phyloP scores from a whole-genome alignment of 2,113 vertebrate species.

The Microtus richardsoni region DNA sequence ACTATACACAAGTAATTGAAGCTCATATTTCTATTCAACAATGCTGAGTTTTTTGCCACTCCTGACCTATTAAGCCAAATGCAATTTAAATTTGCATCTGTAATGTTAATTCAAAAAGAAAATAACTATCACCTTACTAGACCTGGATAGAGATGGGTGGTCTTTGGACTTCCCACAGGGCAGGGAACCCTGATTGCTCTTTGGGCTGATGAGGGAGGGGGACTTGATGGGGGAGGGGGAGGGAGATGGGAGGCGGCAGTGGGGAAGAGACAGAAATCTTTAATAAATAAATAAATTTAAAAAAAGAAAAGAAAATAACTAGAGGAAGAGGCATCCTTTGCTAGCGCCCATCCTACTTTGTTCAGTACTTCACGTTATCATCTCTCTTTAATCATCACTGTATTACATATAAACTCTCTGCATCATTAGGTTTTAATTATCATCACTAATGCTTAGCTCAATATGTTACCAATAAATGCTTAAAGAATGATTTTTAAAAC shows the following conservation, averaged over 20 bases:
- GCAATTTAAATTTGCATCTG: neutral
- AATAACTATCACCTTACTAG: neutral
- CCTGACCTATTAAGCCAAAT: neutral
- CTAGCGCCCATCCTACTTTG: neutral
- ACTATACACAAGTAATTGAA: neutral
- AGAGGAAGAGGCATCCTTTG: neutral
- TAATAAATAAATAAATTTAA: too few relatives aligned
- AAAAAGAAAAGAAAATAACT: neutral
- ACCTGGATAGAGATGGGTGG: too few relatives aligned
- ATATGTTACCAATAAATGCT: neutral
- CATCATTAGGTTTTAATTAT: neutral
- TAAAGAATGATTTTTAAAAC: neutral
- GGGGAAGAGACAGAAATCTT: too few relatives aligned
- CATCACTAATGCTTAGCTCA: neutral
- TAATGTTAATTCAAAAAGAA: neutral
- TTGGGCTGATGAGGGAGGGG: too few relatives aligned
- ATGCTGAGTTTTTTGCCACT: neutral
- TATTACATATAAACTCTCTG: conserved; percentile 28
- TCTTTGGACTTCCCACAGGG: too few relatives aligned
- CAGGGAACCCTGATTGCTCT: too few relatives aligned
- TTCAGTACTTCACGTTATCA: neutral
- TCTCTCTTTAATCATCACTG: neutral
- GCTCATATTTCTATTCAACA: neutral
- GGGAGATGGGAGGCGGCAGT: too few relatives aligned
- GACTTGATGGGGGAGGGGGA: too few relatives aligned